Evolutionary conservation across 92 coral and sea anemone genomes (phyloP).

Genomic region (Anthopleura xanthogrammica): DNA sequence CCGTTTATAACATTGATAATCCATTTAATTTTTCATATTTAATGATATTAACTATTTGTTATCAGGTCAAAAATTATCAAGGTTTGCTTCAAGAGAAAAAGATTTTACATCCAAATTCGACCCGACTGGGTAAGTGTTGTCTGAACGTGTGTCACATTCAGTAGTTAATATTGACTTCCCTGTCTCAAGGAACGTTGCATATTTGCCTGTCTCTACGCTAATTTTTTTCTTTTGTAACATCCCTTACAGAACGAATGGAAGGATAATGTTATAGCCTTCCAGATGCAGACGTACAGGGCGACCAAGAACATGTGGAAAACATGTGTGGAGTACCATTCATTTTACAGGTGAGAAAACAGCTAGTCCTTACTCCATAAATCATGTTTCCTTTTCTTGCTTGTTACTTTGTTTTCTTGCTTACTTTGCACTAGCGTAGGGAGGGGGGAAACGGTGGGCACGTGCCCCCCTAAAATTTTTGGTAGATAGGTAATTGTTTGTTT

Average conservation of each 20-base stretch:
- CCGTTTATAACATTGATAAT: no score
- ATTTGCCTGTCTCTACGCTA: background rate
- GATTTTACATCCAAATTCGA: conserved; percentile 84
- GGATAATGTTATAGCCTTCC: conserved; percentile 86
- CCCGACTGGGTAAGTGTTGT: conserved; percentile 86
- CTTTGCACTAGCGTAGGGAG: no score
- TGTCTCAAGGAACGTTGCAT: no score
- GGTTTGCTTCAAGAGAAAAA: conserved; percentile 92
- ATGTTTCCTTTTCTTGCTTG: background rate
- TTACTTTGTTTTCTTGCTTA: no score
- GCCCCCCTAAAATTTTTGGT: no score
- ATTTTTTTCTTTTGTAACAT: background rate
- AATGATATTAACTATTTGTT: background rate
- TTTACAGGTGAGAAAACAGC: conserved; percentile 65
- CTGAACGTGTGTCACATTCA: no score
- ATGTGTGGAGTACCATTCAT: conserved; percentile 92
- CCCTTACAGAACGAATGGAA: conserved; percentile 82
- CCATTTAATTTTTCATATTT: background rate
- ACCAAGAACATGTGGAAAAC: conserved; percentile 93
- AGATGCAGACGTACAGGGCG: conserved; percentile 81
- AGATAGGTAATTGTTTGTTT: no score
- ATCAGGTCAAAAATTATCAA: conserved; percentile 92
- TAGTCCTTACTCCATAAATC: background rate
- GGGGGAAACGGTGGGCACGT: no score
- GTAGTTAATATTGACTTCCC: no score